These are phyloP conservation scores for Glareola pratincola DNA, from an alignment of 2,113 vertebrate species.

Conservation along the genomic window DNA sequence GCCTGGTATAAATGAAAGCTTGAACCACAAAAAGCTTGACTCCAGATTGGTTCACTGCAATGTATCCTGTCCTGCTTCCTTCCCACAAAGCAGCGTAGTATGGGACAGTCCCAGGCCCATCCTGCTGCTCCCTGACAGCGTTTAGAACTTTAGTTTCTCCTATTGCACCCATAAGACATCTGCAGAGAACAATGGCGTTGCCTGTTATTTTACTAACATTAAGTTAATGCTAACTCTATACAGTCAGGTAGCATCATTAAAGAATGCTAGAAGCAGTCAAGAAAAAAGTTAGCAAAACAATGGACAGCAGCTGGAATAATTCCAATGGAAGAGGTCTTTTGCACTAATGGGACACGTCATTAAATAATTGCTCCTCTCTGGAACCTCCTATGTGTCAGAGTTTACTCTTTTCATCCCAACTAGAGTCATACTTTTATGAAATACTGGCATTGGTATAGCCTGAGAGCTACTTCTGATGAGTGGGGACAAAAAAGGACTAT, in stretches of 20 bases:
- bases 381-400: not conserved
- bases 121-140: not conserved
- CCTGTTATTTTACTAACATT: not conserved
- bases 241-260: not conserved
- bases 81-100: not conserved
- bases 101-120: not conserved
- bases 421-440: not conserved
- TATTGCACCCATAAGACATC: not conserved
- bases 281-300: not conserved
- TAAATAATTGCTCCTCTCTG: not conserved
- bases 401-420: not conserved
- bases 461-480: not conserved
- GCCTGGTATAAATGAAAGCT: not conserved
- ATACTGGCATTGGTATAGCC: not conserved
- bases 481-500: not conserved
- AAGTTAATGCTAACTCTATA: not conserved
- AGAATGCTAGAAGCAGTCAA: not conserved
- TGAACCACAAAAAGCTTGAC: not conserved
- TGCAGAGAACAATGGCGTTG: not conserved
- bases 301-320: not conserved
- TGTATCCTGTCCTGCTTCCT: not conserved
- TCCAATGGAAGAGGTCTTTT: not conserved
- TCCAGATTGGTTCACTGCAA: not conserved
- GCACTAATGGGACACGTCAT: not conserved
- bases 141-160: not conserved